These are phyloP conservation scores for Rallus crepitans DNA, from an alignment of 2,797 vertebrate genomes.

Conservation along the genomic window DNA sequence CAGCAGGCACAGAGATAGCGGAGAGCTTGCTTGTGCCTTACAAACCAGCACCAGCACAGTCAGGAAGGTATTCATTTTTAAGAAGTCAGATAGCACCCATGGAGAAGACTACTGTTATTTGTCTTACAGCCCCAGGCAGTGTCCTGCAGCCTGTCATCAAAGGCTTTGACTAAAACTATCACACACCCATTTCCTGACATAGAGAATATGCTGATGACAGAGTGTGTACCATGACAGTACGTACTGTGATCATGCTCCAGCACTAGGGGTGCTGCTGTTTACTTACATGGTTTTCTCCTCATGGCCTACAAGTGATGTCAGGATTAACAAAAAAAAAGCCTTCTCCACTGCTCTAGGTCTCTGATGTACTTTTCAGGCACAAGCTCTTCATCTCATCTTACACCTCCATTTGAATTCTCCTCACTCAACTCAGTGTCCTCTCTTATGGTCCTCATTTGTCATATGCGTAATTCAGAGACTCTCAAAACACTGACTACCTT, in stretches of 20 bases:
- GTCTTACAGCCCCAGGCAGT: slow-evolving; percentile 21
- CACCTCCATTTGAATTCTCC: background rate
- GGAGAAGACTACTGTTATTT: slow-evolving; percentile 56
- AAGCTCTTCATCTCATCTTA: background rate
- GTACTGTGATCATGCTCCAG: background rate
- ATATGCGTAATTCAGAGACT: background rate
- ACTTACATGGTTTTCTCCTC: background rate
- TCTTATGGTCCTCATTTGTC: background rate
- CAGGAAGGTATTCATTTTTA: background rate
- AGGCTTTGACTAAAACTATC: background rate
- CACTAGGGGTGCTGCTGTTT: background rate
- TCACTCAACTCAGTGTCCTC: background rate
- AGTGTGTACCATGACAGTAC: background rate
- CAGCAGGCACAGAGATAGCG: background rate
- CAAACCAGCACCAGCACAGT: background rate
- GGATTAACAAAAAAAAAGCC: background rate
- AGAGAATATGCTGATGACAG: slow-evolving; percentile 21
- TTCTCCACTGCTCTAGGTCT: background rate
- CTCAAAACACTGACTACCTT: background rate
- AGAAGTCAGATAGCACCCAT: slow-evolving; percentile 32
- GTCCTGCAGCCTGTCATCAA: slow-evolving; percentile 56
- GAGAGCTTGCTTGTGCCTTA: background rate
- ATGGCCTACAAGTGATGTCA: background rate
- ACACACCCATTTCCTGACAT: background rate
- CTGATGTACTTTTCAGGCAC: background rate